phyloP scores from a whole-genome alignment of 2,797 vertebrate species.

The Sebastiscus tertius region DNA sequence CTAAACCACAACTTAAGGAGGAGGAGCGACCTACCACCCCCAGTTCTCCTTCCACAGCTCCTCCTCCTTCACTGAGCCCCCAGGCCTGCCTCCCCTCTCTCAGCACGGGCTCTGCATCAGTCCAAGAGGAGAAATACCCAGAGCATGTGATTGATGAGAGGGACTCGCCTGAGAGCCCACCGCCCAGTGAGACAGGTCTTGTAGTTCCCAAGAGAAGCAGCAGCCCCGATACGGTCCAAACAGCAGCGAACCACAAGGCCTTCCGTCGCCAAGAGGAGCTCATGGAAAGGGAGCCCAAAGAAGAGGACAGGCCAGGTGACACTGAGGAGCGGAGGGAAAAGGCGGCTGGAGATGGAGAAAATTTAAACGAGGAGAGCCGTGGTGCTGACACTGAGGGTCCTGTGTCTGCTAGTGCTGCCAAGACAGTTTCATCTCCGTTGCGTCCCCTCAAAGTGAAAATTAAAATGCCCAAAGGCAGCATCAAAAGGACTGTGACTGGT shows the following conservation, averaged over 20 bases:
- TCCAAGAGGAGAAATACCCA: slow-evolving; percentile 76
- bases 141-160: slow-evolving; percentile 86
- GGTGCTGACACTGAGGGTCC: slow-evolving; percentile 4
- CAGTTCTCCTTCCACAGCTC: slow-evolving; percentile 17
- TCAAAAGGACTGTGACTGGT: slow-evolving; percentile 87
- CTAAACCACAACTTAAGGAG: slow-evolving; percentile 41
- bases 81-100: slow-evolving; percentile 17
- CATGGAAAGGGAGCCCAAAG: slow-evolving; percentile 45
- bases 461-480: slow-evolving; percentile 88
- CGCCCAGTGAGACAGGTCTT: slow-evolving; percentile 77
- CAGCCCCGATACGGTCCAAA: slow-evolving; percentile 35
- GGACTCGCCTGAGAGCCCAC: slow-evolving; percentile 86
- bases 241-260: slow-evolving; percentile 54
- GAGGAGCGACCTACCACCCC: not conserved
- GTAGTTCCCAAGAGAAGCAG: slow-evolving; percentile 45
- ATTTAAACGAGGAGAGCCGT: slow-evolving; percentile 18
- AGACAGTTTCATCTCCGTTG: slow-evolving; percentile 73
- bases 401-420: slow-evolving; percentile 54
- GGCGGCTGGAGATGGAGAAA: slow-evolving; percentile 27
- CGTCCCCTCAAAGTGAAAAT: slow-evolving; percentile 93
- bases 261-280: slow-evolving; percentile 74
- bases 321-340: slow-evolving; percentile 40
- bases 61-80: slow-evolving; percentile 13
- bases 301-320: slow-evolving; percentile 15
- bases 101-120: slow-evolving; percentile 8